A percentile compares a stretch with the other conserved stretches of the same genome.
phyloP scores from a whole-genome alignment of 2,113 vertebrate species.

The Catharus bicknelli region DNA sequence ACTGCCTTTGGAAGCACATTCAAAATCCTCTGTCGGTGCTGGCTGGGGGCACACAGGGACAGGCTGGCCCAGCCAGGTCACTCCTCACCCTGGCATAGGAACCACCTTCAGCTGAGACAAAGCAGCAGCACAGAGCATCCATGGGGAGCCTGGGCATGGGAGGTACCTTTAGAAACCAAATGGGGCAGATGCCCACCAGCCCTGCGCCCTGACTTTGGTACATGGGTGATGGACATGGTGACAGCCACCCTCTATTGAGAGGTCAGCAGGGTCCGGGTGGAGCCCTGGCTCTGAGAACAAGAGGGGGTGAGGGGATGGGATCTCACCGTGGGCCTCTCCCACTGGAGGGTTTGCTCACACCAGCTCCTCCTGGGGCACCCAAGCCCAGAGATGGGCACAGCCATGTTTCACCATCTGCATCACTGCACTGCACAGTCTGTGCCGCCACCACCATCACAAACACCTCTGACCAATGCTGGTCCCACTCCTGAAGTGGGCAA shows the following conservation, averaged over 20 bases:
- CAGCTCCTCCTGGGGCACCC: not conserved
- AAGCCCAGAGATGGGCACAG: not conserved
- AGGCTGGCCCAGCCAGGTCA: not conserved
- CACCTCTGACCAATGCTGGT: rapidly evolving
- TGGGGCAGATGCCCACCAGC: rapidly evolving
- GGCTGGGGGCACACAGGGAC: not conserved
- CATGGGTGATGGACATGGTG: not conserved
- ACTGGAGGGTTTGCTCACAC: not conserved
- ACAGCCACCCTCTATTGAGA: rapidly evolving
- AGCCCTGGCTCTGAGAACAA: not conserved
- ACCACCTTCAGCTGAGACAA: not conserved
- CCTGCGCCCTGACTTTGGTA: not conserved
- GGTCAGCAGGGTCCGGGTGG: not conserved
- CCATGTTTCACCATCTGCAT: rapidly evolving
- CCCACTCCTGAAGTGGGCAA: rapidly evolving
- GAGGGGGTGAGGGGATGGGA: rapidly evolving
- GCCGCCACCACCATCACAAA: not conserved
- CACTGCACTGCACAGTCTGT: rapidly evolving
- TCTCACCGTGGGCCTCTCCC: rapidly evolving
- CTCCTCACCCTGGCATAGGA: rapidly evolving
- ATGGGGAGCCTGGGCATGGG: rapidly evolving
- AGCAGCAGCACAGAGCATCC: not conserved
- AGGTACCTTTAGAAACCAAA: not conserved
- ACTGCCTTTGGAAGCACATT: not conserved
- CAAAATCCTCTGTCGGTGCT: not conserved